Percentiles rank a stretch among this genome's conserved stretches.
phyloP scores from a whole-genome alignment of 1,140 invertebrate genomes.

The Arion vulgaris region DNA sequence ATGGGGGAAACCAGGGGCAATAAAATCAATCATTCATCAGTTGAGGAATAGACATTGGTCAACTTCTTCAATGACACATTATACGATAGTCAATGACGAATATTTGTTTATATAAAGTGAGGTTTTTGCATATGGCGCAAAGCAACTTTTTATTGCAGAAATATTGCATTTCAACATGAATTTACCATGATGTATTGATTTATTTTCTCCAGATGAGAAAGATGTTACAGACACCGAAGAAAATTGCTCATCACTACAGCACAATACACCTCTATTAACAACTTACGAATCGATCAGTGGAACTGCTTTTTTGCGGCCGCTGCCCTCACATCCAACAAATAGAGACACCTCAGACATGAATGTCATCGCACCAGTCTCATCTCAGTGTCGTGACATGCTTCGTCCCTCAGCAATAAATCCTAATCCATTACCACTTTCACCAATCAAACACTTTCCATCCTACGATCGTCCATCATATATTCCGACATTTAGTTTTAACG shows the following conservation, averaged over 20 bases:
- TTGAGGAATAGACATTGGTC: too few species aligned
- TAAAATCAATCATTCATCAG: too few species aligned
- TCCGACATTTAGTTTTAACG: neutral
- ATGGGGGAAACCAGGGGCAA: too few species aligned
- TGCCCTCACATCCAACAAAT: neutral
- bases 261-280: too few species aligned
- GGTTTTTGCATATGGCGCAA: too few species aligned
- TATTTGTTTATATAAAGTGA: too few species aligned
- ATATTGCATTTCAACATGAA: too few species aligned
- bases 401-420: conserved; percentile 8
- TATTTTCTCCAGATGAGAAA: neutral
- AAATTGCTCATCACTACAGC: neutral
- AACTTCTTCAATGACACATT: too few species aligned
- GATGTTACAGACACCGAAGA: neutral
- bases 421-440: neutral
- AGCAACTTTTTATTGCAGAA: too few species aligned
- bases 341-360: conserved; percentile 1
- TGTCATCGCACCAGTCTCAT: neutral
- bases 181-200: too few species aligned
- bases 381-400: conserved; percentile 7
- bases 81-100: too few species aligned
- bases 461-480: conserved; percentile 25
- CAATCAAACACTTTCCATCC: conserved; percentile 21
- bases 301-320: neutral
- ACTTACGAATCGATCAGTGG: neutral